A percentile compares a stretch with the other conserved stretches of the same genome.
phyloP scores from a whole-genome alignment of 2,888 invertebrate species.

The Calliopum simillimum region DNA sequence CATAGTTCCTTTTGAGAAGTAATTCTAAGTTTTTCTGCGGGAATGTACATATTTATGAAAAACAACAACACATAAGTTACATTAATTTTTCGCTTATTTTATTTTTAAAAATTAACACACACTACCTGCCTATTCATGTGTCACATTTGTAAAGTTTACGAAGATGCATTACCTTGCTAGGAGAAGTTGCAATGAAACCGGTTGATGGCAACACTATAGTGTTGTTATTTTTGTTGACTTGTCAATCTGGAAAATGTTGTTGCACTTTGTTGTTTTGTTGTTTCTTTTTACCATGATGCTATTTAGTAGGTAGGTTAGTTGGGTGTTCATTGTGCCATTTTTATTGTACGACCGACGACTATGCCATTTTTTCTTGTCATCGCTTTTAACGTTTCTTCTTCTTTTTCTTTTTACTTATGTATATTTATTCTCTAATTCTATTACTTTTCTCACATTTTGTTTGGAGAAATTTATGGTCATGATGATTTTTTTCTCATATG shows the following conservation, averaged over 20 bases:
- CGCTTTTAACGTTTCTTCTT: slow-evolving; percentile 4
- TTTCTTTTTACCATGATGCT: not conserved
- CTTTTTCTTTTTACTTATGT: slow-evolving; percentile 1
- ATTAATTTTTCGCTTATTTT: too few relatives aligned
- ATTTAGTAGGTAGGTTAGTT: not conserved
- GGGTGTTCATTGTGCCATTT: slow-evolving; percentile 13
- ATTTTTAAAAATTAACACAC: too few relatives aligned
- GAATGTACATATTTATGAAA: too few relatives aligned
- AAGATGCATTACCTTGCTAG: not conserved
- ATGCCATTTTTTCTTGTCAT: not conserved
- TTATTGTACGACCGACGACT: not conserved
- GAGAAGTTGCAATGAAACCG: not conserved
- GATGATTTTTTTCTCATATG: too few relatives aligned
- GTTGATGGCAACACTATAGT: not conserved
- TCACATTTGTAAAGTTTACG: not conserved
- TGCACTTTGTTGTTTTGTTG: not conserved
- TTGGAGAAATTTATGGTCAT: too few relatives aligned
- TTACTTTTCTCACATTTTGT: not conserved
- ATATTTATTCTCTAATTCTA: slow-evolving; percentile 1
- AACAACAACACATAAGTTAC: too few relatives aligned
- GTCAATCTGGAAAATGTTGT: slow-evolving; percentile 2
- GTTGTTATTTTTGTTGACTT: not conserved
- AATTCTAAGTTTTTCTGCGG: too few relatives aligned
- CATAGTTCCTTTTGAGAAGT: too few relatives aligned
- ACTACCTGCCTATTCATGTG: not conserved